Evolutionary conservation across 2,113 vertebrate genomes (phyloP), one percentile per base, ranked within the genome.

Genomic region (Otocyon megalotis): DNA sequence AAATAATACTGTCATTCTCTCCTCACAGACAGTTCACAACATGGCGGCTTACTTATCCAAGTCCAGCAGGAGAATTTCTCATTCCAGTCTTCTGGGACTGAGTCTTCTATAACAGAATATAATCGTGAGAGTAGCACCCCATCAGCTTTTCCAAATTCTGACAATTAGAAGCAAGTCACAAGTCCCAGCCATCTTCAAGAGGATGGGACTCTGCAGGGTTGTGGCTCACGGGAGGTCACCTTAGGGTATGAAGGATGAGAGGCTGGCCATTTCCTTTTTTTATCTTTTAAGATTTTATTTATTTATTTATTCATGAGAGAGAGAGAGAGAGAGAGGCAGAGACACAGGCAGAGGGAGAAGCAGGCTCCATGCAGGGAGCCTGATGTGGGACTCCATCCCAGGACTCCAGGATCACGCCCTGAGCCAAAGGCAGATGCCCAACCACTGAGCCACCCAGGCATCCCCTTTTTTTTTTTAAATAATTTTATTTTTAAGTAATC

Each of bases 121-220:
- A 48, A 83, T 87, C 30, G 15, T 89, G 10, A 56, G 22, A 86
- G 6, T 86, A 67, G 35, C 50, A 65, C 54, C 37, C 28, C 24
- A 28, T 94, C 80, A 83, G 60, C 28, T 69, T 90, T 83, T 92
- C 37, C 22, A 93, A 67, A 58, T 16, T 72, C 22, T 87, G 0
- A 87, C 48, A 5, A 30, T 74, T 62, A 76, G 63, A 93, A 93
- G 77, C 62, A 97, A 93, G 35, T 77, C 26, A 79, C n/a, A 79
- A 53, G 37, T 88, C 58, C 16, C 32, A 84, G 80, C 43, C 53
- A 90, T 28, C 83, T 60, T 71, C 35, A 53, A 84, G 32, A n/a
- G 19, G 32, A 56, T 72, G 54, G 90, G 43, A 83, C 93, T 92
- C 26, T 83, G 30, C 19, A 93, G 63, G 20, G 74, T 22, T 28